Evolutionary conservation across 2,113 vertebrate species (phyloP).

Genomic region (Callorhinus ursinus): DNA sequence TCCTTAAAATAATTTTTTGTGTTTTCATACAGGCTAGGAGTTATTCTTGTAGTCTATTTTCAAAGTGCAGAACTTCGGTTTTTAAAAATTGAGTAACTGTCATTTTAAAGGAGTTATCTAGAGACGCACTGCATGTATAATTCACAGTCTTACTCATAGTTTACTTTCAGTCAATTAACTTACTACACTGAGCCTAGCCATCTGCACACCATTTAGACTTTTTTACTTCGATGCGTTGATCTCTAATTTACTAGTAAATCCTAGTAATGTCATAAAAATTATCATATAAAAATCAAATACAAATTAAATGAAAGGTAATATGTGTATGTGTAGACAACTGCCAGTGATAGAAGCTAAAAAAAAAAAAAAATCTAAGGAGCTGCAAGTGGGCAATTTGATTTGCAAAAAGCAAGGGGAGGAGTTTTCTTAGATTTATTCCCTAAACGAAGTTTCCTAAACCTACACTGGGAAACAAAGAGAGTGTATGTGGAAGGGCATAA

Average conservation of each 20-base stretch:
- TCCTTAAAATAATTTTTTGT: neutral
- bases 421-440: neutral
- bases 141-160: neutral
- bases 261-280: neutral
- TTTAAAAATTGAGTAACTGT: neutral
- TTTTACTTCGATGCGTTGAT: neutral
- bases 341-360: neutral
- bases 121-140: neutral
- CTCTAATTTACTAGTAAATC: neutral
- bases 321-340: neutral
- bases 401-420: neutral
- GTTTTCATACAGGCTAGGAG: neutral
- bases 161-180: neutral
- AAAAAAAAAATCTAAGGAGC: slow-evolving; percentile 15
- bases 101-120: neutral
- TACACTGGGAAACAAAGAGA: neutral
- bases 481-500: neutral
- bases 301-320: neutral
- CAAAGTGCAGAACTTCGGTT: neutral
- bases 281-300: neutral
- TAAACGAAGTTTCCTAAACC: neutral
- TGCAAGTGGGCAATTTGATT: neutral
- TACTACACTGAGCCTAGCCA: neutral
- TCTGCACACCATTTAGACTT: neutral
- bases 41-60: neutral